phyloP scores from a whole-genome alignment of 1,140 invertebrate species.

The Ostrea denselamellosa region DNA sequence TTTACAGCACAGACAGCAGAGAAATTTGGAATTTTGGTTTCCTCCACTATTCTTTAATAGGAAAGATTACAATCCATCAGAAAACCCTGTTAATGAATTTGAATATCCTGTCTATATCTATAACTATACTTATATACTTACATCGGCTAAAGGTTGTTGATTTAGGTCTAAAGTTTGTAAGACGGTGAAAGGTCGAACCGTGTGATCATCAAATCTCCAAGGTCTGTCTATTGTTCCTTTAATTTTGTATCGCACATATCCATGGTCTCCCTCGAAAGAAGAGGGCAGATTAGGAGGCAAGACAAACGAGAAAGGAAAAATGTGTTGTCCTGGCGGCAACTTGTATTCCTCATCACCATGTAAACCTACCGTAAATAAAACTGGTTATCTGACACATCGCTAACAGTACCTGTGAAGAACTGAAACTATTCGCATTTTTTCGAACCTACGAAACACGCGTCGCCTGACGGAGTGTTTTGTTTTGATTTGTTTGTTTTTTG shows the following conservation, averaged over 20 bases:
- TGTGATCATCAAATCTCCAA: slow-evolving; percentile 68
- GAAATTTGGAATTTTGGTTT: background rate
- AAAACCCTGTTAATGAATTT: background rate
- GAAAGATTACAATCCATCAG: background rate
- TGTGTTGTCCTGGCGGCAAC: slow-evolving; percentile 27
- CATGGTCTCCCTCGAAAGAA: slow-evolving; percentile 51
- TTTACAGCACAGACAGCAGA: slow-evolving; percentile 71
- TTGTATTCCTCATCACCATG: background rate
- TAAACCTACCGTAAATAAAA: background rate
- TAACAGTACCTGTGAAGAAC: no score
- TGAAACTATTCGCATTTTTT: no score
- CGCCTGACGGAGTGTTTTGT: no score
- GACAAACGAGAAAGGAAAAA: slow-evolving; percentile 45
- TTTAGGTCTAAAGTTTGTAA: slow-evolving; percentile 69
- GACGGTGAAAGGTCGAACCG: slow-evolving; percentile 64
- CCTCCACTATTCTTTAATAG: background rate
- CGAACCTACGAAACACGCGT: no score
- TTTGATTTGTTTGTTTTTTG: no score
- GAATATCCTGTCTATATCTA: background rate
- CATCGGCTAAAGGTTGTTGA: slow-evolving; percentile 41
- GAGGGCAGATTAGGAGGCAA: slow-evolving; percentile 46
- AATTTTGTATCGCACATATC: slow-evolving; percentile 75
- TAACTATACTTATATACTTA: background rate
- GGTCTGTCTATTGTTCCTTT: slow-evolving; percentile 76
- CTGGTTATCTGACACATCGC: no score